Evolutionary conservation across 2,888 invertebrate species (phyloP), one percentile per base, ranked within the genome.

Genomic region (Drosophila colorata): DNA sequence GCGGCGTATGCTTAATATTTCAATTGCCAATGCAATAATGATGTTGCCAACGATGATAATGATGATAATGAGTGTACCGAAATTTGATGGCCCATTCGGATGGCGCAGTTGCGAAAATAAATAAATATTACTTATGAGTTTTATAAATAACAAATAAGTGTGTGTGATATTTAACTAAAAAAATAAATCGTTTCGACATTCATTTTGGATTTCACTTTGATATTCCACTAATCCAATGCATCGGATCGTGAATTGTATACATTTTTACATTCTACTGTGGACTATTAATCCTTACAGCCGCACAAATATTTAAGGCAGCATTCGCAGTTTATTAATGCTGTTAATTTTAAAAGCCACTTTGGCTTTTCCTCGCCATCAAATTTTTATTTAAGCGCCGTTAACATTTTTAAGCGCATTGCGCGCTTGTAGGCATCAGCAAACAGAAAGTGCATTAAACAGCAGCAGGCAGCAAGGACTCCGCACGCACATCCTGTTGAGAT

Each of bases 271-370:
- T 14, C 16, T 2, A 23, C 23, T 1, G 7, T 33, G 35, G 8
- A 5, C 31, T 11, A 9, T 16, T 16, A 11, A n/a, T n/a, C 18
- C 2, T 40, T n/a, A 4, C 18, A 40, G 18, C 38, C 20, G 43
- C 41, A 28, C 8, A 49, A 55, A 23, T 35, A 28, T 47, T 41
- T 47, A 43, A 41, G 56, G 31, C 40, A 14, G 38, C 64, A 47
- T 20, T 47, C 48, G 5, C 43, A 60, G 49, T 71, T 84, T 80
- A 64, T 81, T 71, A 66, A 63, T 65, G 66, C 47, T 41, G 75
- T 78, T 80, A 69, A 87, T 84, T 87, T 84, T 84, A 67, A 80
- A 87, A 84, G 81, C 75, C 75, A 69, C 70, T 70, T 78, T 65
- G 65, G 28, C 59, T 52, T 43, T 67, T 25, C 23, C 53, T 53